Evolutionary conservation across 2,113 vertebrate genomes (phyloP), one percentile per base, ranked within the genome.

Genomic region (Xenus cinereus): DNA sequence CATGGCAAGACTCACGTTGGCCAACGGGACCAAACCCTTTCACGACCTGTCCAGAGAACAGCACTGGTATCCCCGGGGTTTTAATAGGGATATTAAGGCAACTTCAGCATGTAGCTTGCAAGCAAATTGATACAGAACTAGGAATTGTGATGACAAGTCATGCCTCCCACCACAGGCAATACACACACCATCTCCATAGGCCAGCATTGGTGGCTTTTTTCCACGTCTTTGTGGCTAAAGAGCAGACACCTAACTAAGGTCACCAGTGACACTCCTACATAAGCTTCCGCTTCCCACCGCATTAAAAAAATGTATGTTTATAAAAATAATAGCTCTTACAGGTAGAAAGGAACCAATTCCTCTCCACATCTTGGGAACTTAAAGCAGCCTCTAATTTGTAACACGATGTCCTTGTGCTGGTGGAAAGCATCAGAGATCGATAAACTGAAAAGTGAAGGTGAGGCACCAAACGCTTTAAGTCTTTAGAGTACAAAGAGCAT

Each of bases 151-250:
- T 46, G 84, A 33, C 24, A 71, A 51, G 72, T 37, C 41, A 17
- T 1, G 3, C 75, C 46, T 62, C 3, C 3, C 30, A 50, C 35
- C 43, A 43, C 37, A 66, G 28, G 39, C 18, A 5, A 45, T 9
- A 19, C 32, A 14, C 33, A 9, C 12, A 3, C 7, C 6, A 39
- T 8, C 41, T 35, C 39, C 7, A 0, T 8, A 7, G 1, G 14
- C 39, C 23, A 63, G 75, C 35, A 30, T 11, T 1, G 1, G 28
- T 9, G 71, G 60, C 24, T 62, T 64, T 37, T 37, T 37, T 62
- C 48, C 43, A 28, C 0, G 0, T 30, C 84, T 87, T 51, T 63
- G 39, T 50, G 64, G 50, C 67, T 77, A 1, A 73, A 85, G 20
- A 79, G 35, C 37, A 74, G 32, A 22, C 16, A 57, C 18, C 11